Percentiles rank a stretch among this genome's conserved stretches.
These are phyloP conservation scores for Zootermopsis nevadensis DNA, from an alignment of 2,888 invertebrate species.

Conservation along the genomic window DNA sequence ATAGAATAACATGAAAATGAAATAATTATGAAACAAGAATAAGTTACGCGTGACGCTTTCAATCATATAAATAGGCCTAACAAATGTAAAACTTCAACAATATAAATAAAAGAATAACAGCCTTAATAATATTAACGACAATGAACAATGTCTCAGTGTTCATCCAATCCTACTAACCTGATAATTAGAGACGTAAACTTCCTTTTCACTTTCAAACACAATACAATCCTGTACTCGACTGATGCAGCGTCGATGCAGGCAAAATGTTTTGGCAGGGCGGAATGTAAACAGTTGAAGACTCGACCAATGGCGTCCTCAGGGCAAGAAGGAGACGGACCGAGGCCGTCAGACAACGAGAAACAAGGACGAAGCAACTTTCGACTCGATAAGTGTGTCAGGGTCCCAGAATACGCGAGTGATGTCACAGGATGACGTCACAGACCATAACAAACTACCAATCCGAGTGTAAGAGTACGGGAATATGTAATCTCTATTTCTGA, in stretches of 20 bases:
- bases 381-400: constrained; percentile 28
- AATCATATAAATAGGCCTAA: no score
- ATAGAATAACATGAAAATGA: no score
- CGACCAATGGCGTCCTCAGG: not conserved
- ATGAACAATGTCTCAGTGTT: no score
- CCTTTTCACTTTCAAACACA: no score
- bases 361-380: not conserved
- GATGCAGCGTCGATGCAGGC: not conserved
- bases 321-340: not conserved
- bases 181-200: no score
- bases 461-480: not conserved
- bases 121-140: no score
- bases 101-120: no score
- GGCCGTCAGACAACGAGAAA: not conserved
- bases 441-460: constrained; percentile 13
- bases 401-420: constrained; percentile 34
- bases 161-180: not conserved
- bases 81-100: no score
- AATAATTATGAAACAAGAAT: no score
- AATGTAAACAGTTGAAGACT: not conserved
- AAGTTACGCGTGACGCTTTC: no score
- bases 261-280: not conserved
- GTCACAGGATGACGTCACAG: constrained; percentile 25
- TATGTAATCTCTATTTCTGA: not conserved
- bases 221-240: not conserved